Evolutionary conservation across 2,113 vertebrate genomes (phyloP).

Genomic region (Triplophysa dalaica): DNA sequence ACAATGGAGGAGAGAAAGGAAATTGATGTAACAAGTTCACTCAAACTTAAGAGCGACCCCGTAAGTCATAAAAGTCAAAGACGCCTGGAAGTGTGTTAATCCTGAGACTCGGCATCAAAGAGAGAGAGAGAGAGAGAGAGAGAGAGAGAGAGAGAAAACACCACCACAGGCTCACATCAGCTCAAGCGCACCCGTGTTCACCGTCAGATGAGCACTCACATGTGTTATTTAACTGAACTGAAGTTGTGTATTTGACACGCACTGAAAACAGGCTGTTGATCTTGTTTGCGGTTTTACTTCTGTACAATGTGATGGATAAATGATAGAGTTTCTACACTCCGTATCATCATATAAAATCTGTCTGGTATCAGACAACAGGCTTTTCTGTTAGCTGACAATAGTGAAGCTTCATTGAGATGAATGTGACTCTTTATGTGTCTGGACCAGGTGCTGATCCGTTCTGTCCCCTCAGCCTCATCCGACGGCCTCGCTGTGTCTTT

Average conservation of each 20-base stretch:
- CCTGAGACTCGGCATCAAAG: slow-evolving; percentile 50
- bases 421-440: slow-evolving; percentile 72
- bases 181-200: slow-evolving; percentile 14
- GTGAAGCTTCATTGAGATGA: slow-evolving; percentile 64
- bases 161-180: slow-evolving; percentile 43
- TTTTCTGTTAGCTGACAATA: slow-evolving; percentile 15
- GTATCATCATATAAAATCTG: not conserved
- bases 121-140: slow-evolving; percentile 27
- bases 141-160: no score
- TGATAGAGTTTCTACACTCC: not conserved
- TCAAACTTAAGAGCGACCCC: slow-evolving; percentile 45
- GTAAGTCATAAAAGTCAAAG: slow-evolving; percentile 52
- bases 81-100: slow-evolving; percentile 52
- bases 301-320: no score
- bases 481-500: slow-evolving; percentile 62
- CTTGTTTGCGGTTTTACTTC: no score
- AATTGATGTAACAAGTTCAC: slow-evolving; percentile 55
- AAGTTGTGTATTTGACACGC: no score
- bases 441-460: slow-evolving; percentile 78
- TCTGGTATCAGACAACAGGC: slow-evolving; percentile 1
- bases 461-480: slow-evolving; percentile 57
- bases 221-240: no score
- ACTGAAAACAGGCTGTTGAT: no score
- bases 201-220: no score
- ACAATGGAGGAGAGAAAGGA: slow-evolving; percentile 38